Percentiles rank a stretch among this genome's conserved stretches.
phyloP scores from a whole-genome alignment of 2,888 invertebrate species.

The Drosophila kambysellisi region DNA sequence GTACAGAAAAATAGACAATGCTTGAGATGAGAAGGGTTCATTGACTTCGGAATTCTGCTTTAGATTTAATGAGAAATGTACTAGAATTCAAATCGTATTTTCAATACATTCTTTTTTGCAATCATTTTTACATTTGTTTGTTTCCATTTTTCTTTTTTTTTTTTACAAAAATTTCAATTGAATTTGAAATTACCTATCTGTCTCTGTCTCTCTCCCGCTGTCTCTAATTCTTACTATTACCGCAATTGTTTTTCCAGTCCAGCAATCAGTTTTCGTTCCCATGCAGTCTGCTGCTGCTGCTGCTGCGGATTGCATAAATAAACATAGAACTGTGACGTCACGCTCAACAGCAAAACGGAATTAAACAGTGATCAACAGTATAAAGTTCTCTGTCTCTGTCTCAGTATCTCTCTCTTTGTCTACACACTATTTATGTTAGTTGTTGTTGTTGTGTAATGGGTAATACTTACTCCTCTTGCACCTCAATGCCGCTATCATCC shows the following conservation, averaged over 20 bases:
- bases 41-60: constrained; percentile 24
- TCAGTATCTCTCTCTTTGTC: not conserved
- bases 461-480: constrained; percentile 85
- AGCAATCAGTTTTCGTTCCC: constrained; percentile 16
- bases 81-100: not conserved
- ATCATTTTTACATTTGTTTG: not conserved
- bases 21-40: constrained; percentile 31
- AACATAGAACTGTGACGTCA: constrained; percentile 45
- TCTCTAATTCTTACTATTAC: not conserved
- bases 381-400: not conserved
- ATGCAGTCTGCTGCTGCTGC: constrained; percentile 14
- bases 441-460: constrained; percentile 20
- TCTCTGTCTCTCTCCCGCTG: not conserved
- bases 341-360: not conserved
- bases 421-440: constrained; percentile 7
- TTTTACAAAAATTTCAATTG: not conserved
- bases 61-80: constrained; percentile 11
- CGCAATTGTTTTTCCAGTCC: constrained; percentile 3
- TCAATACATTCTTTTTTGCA: not conserved
- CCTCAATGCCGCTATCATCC: constrained; percentile 85
- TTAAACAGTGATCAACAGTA: constrained; percentile 2
- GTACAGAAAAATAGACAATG: not conserved
- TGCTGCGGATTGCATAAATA: constrained; percentile 17
- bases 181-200: not conserved
- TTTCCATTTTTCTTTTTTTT: not conserved